Base-by-base conservation (phyloP, 2,113 vertebrate genomes). In the Mustela nigripes region DNA sequence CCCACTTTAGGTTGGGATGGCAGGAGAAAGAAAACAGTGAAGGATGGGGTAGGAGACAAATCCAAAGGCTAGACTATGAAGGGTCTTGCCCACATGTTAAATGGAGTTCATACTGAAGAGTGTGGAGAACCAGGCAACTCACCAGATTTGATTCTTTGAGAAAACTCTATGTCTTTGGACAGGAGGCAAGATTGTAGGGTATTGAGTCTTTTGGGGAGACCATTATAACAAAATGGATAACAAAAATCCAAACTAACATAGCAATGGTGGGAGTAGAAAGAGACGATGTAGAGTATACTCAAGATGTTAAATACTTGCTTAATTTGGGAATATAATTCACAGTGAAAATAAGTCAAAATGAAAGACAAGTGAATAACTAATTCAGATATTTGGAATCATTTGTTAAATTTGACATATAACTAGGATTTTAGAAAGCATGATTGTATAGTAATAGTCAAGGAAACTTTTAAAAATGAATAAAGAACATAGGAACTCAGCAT, bases 351-450 rank as follows among this genome's bases (percentile, higher is more conserved):
- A 78, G 24, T 45, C 21, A 58, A 73, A 86, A 39, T 67, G 15
- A 60, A 94, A 83, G 19, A 22, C 33, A 88, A 7, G 4, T 39
- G 24, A 79, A 56, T 31, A 88, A 2, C 3, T 80, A 42, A 4
- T 62, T 93, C 45, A 67, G 22, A 22, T 80, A 9, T 36, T 48
- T 4, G 31, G 24, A 81, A 21, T 80, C 19, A 62, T 53, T 94
- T 96, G 56, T 56, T 91, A 73, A 86, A 86, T 67, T 95, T 24
- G 92, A 65, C 11, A 65, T 76, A 76, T 11, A 24, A 62, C 39
- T 12, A 39, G 31, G 21, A 87, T 67, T 94, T 94, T 76, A 58
- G 78, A 78, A 95, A 86, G 79, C 96, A 96, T 83, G n/a, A 84
- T 50, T 73, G 1, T 48, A 58, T 87, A 94, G 73, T 10, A 78